Base-by-base conservation (phyloP, 2,113 vertebrate genomes). In the Zeus faber region DNA sequence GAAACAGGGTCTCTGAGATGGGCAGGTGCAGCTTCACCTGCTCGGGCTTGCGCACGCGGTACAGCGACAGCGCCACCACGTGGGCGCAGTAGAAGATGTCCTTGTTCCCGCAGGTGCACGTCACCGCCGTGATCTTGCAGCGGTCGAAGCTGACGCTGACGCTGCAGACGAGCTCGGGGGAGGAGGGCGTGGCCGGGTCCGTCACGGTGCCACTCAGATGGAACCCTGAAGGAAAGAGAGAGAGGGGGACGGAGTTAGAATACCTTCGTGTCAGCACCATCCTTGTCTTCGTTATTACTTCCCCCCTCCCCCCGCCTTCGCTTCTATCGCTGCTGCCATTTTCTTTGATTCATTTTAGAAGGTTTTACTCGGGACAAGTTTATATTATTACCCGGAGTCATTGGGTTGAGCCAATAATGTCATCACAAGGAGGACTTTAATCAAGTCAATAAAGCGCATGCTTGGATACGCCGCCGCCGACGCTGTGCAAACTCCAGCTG, bases 51-150 rank as follows among this genome's bases (percentile, higher is more conserved):
- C 96, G 95, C 80, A 98, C 95, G 70, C 96, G 93, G 80, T 98
- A 98, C 83, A 99, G 92, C 57, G 95, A 98, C 24, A 99, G 91
- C 31, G 96, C 96, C 86, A 99, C 96, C 74, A 99, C 96, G 0
- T 99, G 96, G 2, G 96, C 95, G 77, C 96, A 99, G 62, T 97
- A 99, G 92, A 99, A 99, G 91, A 99, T 99, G 93, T 99, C 96
- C 85, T 98, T 98, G 93, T 98, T 98, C 87, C 96, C 96, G 72
- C 96, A 99, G 80, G 94, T 95, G 83, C 95, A 99, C 52, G 96
- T 99, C 78, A 99, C 96, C 43, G 96, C 95, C 59, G 96, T 99
- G 91, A 99, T 99, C 90, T 99, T 99, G 91, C 96, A 99, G 91
- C 96, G 95, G 90, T 99, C 96, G 79, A 99, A 99, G 91, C 95